phyloP scores from a whole-genome alignment of 1,140 invertebrate species.

The Cyclina sinensis region DNA sequence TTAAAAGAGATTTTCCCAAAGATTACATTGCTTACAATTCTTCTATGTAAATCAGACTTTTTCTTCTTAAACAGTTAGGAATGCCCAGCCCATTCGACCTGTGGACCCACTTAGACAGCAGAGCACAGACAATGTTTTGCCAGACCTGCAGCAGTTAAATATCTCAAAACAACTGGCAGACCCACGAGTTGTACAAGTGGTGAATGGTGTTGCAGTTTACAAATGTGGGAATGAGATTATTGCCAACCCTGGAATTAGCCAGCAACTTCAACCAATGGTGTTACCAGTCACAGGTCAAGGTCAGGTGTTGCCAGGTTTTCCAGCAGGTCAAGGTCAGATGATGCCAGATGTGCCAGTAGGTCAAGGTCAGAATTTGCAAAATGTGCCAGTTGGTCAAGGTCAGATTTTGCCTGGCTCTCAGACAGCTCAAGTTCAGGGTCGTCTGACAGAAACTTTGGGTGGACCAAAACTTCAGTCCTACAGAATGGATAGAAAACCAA shows the following conservation, averaged over 20 bases:
- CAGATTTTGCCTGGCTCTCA: background rate
- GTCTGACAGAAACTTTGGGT: background rate
- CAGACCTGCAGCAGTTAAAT: background rate
- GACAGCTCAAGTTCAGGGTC: background rate
- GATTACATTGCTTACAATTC: too few species aligned
- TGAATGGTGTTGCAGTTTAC: background rate
- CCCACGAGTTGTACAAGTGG: background rate
- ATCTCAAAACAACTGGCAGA: background rate
- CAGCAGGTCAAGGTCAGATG: slow-evolving; percentile 9
- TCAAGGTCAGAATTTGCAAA: background rate
- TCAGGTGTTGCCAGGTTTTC: background rate
- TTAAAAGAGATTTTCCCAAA: too few species aligned
- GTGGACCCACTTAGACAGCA: background rate
- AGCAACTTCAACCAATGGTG: background rate
- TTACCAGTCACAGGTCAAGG: background rate
- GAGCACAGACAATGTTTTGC: background rate
- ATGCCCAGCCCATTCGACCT: background rate
- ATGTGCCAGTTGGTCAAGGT: background rate
- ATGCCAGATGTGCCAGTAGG: background rate
- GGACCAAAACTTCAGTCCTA: slow-evolving; percentile 55
- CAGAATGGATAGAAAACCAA: slow-evolving; percentile 71
- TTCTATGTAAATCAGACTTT: too few species aligned
- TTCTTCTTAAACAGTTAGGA: background rate
- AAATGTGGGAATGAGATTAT: background rate
- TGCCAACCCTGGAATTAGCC: slow-evolving; percentile 13